Evolutionary conservation across 2,888 invertebrate species (phyloP).

Genomic region (Azorinus chamasolen): DNA sequence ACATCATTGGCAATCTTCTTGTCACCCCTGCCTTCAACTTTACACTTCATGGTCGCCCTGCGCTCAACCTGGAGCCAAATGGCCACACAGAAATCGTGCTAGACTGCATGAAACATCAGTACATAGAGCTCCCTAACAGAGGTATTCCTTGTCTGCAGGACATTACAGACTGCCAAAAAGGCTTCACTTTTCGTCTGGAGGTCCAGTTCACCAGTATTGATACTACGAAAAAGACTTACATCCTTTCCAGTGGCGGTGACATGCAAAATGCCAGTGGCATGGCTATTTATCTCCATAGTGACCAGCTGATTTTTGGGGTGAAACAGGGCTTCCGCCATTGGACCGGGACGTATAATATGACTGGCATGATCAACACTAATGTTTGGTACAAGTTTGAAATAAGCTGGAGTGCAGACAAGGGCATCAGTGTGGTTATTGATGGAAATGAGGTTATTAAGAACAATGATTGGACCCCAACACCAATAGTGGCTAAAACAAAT

Average conservation of each 20-base stretch:
- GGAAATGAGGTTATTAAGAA: slow-evolving; percentile 54
- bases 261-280: slow-evolving; percentile 60
- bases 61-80: slow-evolving; percentile 53
- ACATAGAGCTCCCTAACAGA: slow-evolving; percentile 68
- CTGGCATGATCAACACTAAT: slow-evolving; percentile 29
- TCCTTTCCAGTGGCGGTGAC: slow-evolving; percentile 76
- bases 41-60: slow-evolving; percentile 67
- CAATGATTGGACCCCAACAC: slow-evolving; percentile 39
- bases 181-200: slow-evolving; percentile 71
- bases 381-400: slow-evolving; percentile 66
- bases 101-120: slow-evolving; percentile 63
- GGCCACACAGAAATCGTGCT: slow-evolving; percentile 64
- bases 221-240: slow-evolving; percentile 64
- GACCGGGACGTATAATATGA: slow-evolving; percentile 52
- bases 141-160: slow-evolving; percentile 72
- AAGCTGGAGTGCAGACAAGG: slow-evolving; percentile 59
- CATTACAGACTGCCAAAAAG: slow-evolving; percentile 65
- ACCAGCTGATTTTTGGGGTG: slow-evolving; percentile 65
- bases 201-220: slow-evolving; percentile 63
- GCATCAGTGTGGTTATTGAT: slow-evolving; percentile 59
- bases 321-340: slow-evolving; percentile 63
- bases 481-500: slow-evolving; percentile 40
- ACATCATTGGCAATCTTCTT: slow-evolving; percentile 66
- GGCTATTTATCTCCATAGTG: slow-evolving; percentile 65
- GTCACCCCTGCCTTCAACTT: slow-evolving; percentile 72